Base-by-base conservation (phyloP, 2,113 vertebrate genomes). In the Dicaeum eximium region DNA sequence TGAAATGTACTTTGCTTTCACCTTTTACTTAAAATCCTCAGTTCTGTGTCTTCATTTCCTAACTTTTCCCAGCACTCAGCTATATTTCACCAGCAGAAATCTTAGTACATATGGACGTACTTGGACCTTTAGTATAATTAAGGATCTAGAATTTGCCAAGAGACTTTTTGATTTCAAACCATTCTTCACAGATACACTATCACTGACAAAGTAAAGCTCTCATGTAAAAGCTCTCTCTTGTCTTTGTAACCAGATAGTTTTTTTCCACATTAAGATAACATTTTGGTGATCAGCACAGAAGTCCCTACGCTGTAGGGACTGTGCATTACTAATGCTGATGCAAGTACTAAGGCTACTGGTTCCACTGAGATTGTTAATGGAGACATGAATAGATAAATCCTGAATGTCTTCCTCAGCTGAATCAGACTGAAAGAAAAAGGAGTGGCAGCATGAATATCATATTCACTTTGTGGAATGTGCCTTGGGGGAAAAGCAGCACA, bases 341-440 rank as follows among this genome's bases (percentile, higher is more conserved):
- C 23, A 81, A 85, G 45, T 75, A 75, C 77, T 86, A 72, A 73
- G 35, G 21, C 13, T 83, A 54, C 33, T 58, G 15, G 23, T 70
- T 90, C 83, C 47, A 54, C 27, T 69, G 45, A 87, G 53, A 82
- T 61, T 82, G 38, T 66, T 89, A 85, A 91, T 50, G 27, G 40
- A 33, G 16, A 77, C 13, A 57, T 35, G 19, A 83, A 53, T 23
- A 53, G 50, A 82, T 61, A 91, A 92, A 85, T 58, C 25, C 38
- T 4, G 0, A 54, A 54, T 67, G 53, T 56, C 50, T 58, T 48
- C 23, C 21, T 80, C 27, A 82, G 16, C 22, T 93, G 70, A 95
- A 80, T 69, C 38, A 79, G 56, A 61, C 6, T 79, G 50, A 61
- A 87, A 74, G 47, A 48, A 92, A 89, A 79, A 65, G 15, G 20